Base-by-base conservation (phyloP, 2,113 vertebrate species). In the Limnothrissa miodon region DNA sequence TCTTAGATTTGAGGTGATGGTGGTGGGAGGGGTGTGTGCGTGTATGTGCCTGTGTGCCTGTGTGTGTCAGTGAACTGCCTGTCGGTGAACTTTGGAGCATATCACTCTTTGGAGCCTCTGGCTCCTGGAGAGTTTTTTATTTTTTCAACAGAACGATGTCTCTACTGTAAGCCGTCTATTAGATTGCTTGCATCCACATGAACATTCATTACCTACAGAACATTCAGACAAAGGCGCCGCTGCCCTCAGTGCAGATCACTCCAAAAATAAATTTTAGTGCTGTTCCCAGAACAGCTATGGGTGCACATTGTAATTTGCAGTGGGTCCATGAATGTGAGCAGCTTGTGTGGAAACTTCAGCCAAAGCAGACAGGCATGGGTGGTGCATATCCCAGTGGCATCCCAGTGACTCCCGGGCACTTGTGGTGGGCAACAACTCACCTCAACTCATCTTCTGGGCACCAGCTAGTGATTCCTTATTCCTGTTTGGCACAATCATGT, bases 151-250 rank as follows among this genome's bases (percentile, higher is more conserved):
- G 13, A 19, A 51, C 21, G 48, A 3, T 6, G 2, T 4, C 51
- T 56, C 21, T 48, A 48, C 4, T 48, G 15, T 15, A 17, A 17
- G 46, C 2, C 66, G 36, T 11, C 33, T 11, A 17, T 4, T 39
- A 83, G 87, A 86, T 85, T 83, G 85, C 90, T 86, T 86, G 81
- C 85, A 81, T 44, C 79, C 44, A 44, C n/a, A 66, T 33, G 21
- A n/a, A n/a, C n/a, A n/a, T n/a, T n/a, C n/a, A n/a, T n/a, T n/a
- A n/a, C n/a, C n/a, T n/a, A n/a, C n/a, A n/a, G n/a, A n/a, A n/a
- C n/a, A n/a, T n/a, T n/a, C n/a, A n/a, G n/a, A n/a, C n/a, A n/a
- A n/a, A n/a, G n/a, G n/a, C n/a, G n/a, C n/a, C n/a, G n/a, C n/a
- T n/a, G n/a, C n/a, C n/a, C n/a, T 74, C 29, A 2, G 33, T 17